Percentiles rank a stretch among this genome's conserved stretches.
These are phyloP conservation scores for Pelobates cultripes DNA, from an alignment of 2,797 vertebrate species.

Conservation along the genomic window DNA sequence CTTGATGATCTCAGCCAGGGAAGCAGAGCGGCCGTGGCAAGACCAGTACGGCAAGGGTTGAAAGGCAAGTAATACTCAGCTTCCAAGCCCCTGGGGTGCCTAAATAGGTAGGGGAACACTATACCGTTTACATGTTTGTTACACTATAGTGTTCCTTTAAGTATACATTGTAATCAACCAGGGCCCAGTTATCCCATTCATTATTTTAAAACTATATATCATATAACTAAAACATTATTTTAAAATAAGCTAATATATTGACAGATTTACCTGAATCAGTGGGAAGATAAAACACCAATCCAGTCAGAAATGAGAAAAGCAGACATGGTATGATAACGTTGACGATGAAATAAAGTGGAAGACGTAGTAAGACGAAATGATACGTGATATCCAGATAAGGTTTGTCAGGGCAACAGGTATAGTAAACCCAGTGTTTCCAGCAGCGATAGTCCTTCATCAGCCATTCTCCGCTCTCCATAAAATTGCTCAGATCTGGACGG, in stretches of 20 bases:
- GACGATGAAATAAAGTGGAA: slow-evolving; percentile 93
- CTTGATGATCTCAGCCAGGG: no score
- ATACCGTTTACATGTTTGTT: no score
- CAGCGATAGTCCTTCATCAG: slow-evolving; percentile 88
- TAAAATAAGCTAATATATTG: no score
- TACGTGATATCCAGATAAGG: slow-evolving; percentile 95
- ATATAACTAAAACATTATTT: no score
- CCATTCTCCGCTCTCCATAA: slow-evolving; percentile 95
- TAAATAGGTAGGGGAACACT: no score
- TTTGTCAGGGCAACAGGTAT: slow-evolving; percentile 81
- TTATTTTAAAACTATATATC: not conserved
- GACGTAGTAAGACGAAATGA: slow-evolving; percentile 91
- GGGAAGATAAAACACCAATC: slow-evolving; percentile 91
- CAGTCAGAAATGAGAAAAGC: slow-evolving; percentile 91
- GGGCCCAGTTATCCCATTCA: no score
- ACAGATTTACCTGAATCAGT: slow-evolving; percentile 86
- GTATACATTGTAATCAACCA: no score
- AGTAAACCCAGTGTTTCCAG: slow-evolving; percentile 89
- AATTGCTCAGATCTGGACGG: slow-evolving; percentile 86
- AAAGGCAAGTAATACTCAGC: no score
- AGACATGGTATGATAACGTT: slow-evolving; percentile 95
- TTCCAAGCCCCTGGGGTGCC: no score
- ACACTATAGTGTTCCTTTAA: no score
- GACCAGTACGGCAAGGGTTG: no score
- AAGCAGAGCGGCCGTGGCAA: no score